A percentile compares a stretch with the other conserved stretches of the same genome.
Conservation (phyloP, 1,140 invertebrate genomes). For the Lepidurus arcticus region DNA sequence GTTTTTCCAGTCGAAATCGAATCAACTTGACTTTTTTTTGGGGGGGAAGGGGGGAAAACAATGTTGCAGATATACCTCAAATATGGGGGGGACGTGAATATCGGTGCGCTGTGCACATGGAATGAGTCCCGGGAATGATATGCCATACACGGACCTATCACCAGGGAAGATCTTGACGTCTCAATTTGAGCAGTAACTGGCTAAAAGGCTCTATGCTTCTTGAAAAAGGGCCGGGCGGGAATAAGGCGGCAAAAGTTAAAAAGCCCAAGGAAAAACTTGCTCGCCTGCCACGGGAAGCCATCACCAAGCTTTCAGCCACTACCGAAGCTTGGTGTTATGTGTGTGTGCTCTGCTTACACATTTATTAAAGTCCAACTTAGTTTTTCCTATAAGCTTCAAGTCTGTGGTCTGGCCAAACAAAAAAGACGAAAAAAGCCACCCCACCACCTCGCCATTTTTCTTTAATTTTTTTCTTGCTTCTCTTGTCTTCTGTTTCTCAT, state of each 20-base stretch:
- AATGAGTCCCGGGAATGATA: constrained; percentile 16
- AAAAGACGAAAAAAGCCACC: constrained; percentile 20
- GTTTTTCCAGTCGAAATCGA: too few species aligned
- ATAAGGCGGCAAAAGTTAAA: background rate
- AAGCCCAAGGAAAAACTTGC: background rate
- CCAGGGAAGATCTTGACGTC: constrained; percentile 9
- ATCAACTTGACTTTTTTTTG: too few species aligned
- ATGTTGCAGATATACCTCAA: background rate
- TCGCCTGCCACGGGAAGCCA: constrained; percentile 10
- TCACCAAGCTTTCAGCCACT: constrained; percentile 15
- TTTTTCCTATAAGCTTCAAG: background rate
- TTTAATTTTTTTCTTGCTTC: background rate
- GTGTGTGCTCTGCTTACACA: constrained; percentile 11
- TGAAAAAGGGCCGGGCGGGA: constrained; percentile 16
- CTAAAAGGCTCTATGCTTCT: constrained; percentile 19
- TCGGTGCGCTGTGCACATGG: background rate
- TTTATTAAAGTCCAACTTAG: constrained; percentile 7
- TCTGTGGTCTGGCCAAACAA: constrained; percentile 11
- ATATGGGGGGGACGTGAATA: background rate
- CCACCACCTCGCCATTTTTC: constrained; percentile 17
- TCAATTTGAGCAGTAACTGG: constrained; percentile 19
- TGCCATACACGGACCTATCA: constrained; percentile 16
- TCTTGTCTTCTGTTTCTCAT: background rate
- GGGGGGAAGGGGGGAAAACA: background rate
- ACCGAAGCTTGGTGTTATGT: background rate